These are phyloP conservation scores for Heloderma charlesbogerti DNA, from an alignment of 2,113 vertebrate species.

Conservation along the genomic window DNA sequence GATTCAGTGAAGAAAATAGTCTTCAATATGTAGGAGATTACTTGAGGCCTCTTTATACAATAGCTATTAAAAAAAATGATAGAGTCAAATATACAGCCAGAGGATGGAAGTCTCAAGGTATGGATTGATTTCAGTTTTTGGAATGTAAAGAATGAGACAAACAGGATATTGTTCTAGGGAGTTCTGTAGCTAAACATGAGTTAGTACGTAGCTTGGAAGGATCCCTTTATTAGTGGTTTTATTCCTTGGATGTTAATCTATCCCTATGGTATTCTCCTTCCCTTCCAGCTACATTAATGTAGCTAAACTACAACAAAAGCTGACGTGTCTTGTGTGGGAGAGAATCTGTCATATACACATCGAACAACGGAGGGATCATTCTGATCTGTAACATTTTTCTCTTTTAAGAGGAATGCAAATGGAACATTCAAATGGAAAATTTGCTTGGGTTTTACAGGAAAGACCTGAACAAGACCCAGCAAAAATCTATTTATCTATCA, in stretches of 20 bases:
- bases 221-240: background rate
- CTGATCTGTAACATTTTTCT: background rate
- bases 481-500: background rate
- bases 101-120: no score
- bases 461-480: background rate
- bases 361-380: background rate
- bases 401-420: background rate
- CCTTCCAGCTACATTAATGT: background rate
- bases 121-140: background rate
- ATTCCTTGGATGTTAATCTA: background rate
- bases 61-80: background rate
- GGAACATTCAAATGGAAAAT: background rate
- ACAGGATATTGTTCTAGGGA: background rate
- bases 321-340: background rate
- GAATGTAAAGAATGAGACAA: background rate
- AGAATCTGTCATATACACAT: background rate
- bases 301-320: background rate
- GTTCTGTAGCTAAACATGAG: background rate
- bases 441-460: background rate
- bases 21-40: background rate
- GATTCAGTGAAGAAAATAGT: background rate
- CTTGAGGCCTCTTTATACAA: background rate
- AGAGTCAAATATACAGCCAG: background rate
- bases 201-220: background rate
- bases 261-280: background rate